Evolutionary conservation across 2,888 invertebrate genomes (phyloP), one percentile per base, ranked within the genome.

Genomic region (Carcina quercana): DNA sequence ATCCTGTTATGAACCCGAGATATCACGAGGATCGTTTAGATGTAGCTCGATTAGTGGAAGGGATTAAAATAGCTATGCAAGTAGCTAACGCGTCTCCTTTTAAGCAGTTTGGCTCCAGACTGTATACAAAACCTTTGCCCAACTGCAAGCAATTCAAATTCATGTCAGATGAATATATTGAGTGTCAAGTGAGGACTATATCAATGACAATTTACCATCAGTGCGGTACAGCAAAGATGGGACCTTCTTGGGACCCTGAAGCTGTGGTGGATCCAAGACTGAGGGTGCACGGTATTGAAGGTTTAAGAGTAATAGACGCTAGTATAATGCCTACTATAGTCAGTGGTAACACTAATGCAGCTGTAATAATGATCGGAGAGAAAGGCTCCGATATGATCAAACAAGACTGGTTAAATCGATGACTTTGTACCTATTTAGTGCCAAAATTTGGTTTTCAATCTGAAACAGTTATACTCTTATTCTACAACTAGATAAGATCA

Each of bases 131-230:
- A 29, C 90, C 92, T 1, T 78, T 95, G 47, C 95, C 95, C 0
- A 93, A 92, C 34, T 95, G 95, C 54, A 89, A 88, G 44, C 87
- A 91, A 30, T 75, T 86, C 25, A 85, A 86, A 42, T 94, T 93
- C 52, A 89, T 88, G 48, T 90, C 91, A 1, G 95, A 95, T 53
- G 89, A 87, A 14, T 96, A 95, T 57, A 90, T 95, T 76, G 95
- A 94, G 67, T 96, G 96, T 63, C 92, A 94, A 64, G 92, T 93
- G 30, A 83, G 94, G 19, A 93, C 93, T 31, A 91, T 94, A 49
- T 91, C 94, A 3, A 94, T 94, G 92, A 95, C 95, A 2, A 93
- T 95, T 52, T 95, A 95, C 60, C 95, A 95, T 80, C 95, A 94
- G 1, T 90, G 91, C 25, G 95, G 95, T 5, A 95, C 95, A 0